Conservation (phyloP, 2,888 invertebrate genomes). For the Mongoloraphidia duomilia region DNA sequence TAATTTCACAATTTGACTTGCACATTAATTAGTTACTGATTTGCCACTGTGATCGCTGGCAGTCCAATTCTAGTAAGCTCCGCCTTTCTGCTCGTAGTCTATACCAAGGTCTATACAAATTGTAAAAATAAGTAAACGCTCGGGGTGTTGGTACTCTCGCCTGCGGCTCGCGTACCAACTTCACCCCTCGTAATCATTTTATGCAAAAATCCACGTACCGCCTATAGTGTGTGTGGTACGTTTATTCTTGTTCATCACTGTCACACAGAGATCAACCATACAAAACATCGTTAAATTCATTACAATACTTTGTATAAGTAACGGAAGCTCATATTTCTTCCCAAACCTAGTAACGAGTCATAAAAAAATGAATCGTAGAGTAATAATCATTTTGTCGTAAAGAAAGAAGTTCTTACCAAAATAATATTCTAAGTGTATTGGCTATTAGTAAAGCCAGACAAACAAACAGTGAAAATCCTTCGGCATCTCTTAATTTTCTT, state of each 20-base stretch:
- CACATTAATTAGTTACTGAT: too few relatives aligned
- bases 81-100: too few relatives aligned
- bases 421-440: slow-evolving; percentile 91
- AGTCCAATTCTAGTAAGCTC: too few relatives aligned
- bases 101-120: too few relatives aligned
- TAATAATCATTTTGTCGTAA: slow-evolving; percentile 1
- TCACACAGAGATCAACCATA: slow-evolving; percentile 88
- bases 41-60: too few relatives aligned
- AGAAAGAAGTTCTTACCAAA: slow-evolving; percentile 61
- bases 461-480: slow-evolving; percentile 94
- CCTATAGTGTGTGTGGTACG: slow-evolving; percentile 30
- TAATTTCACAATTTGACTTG: too few relatives aligned
- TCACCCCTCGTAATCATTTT: too few relatives aligned
- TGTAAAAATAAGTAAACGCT: too few relatives aligned
- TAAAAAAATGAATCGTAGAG: not conserved
- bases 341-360: slow-evolving; percentile 61
- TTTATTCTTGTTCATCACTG: slow-evolving; percentile 61
- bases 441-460: slow-evolving; percentile 90
- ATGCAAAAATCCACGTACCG: slow-evolving; percentile 27
- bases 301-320: slow-evolving; percentile 89
- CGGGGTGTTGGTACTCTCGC: too few relatives aligned
- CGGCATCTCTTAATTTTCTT: slow-evolving; percentile 75
- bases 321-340: slow-evolving; percentile 87
- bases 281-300: slow-evolving; percentile 95
- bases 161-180: too few relatives aligned